Conservation (phyloP, 2,888 invertebrate genomes). For the Rhagium mordax region DNA sequence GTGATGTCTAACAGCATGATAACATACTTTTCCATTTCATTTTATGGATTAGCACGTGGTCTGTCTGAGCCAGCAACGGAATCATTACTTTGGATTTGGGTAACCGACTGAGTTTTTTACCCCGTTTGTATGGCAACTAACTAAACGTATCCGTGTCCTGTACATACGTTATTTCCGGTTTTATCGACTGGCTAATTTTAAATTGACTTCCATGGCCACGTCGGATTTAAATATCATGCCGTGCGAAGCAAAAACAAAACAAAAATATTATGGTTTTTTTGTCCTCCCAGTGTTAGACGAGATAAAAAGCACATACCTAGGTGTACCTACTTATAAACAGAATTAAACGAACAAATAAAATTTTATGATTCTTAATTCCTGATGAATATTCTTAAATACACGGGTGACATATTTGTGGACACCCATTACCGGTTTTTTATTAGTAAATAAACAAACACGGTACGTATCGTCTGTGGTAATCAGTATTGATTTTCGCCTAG, state of each 20-base stretch:
- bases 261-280: constrained; percentile 28
- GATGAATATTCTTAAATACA: neutral
- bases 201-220: constrained; percentile 31
- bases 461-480: neutral
- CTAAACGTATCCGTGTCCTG: neutral
- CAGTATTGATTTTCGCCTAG: constrained; percentile 16
- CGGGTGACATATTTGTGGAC: constrained; percentile 1
- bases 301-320: neutral
- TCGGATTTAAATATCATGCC: constrained; percentile 31
- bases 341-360: neutral
- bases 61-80: neutral
- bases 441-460: constrained; percentile 19
- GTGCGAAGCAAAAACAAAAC: constrained; percentile 9
- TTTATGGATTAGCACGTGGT: constrained; percentile 45
- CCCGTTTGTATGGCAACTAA: constrained; percentile 26
- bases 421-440: constrained; percentile 13
- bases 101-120: constrained; percentile 2
- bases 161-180: constrained; percentile 26
- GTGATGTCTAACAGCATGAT: constrained; percentile 38
- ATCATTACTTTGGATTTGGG: neutral
- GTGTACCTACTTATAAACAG: too few relatives aligned
- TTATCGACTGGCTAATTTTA: constrained; percentile 32
- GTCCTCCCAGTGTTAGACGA: neutral
- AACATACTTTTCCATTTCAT: constrained; percentile 43
- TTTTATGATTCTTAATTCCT: neutral